Evolutionary conservation across 2,888 invertebrate species (phyloP).

Genomic region (Panopea generosa): DNA sequence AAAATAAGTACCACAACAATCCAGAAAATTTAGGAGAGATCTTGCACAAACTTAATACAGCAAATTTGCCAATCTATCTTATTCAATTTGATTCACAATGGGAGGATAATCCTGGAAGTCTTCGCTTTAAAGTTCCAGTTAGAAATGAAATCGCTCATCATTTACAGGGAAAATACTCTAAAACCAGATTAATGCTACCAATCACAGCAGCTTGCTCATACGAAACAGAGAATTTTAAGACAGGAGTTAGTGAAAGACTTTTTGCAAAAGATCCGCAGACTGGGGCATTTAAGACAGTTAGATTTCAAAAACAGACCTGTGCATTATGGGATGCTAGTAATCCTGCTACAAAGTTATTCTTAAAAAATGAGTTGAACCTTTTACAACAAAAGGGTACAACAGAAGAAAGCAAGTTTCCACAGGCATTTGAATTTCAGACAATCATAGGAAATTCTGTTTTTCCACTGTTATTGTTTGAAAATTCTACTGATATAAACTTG

Average conservation of each 20-base stretch:
- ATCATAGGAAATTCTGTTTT: conserved; percentile 37
- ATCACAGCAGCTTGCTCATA: conserved; percentile 64
- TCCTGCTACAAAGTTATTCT: conserved; percentile 49
- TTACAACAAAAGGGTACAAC: conserved; percentile 43
- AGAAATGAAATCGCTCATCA: conserved; percentile 41
- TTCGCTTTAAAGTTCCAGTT: conserved; percentile 83
- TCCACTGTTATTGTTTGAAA: conserved; percentile 73
- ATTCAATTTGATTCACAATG: conserved; percentile 92
- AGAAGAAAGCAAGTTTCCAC: conserved; percentile 47
- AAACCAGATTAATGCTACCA: conserved; percentile 61
- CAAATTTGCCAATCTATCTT: conserved; percentile 68
- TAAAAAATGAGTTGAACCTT: conserved; percentile 29
- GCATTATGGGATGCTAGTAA: conserved; percentile 96
- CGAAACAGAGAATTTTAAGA: conserved; percentile 88
- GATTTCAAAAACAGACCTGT: conserved; percentile 89
- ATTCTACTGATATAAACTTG: conserved; percentile 40
- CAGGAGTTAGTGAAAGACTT: conserved; percentile 88
- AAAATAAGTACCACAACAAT: conserved; percentile 36
- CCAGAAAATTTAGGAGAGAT: conserved; percentile 44
- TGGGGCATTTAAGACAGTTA: conserved; percentile 85
- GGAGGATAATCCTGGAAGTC: conserved; percentile 94
- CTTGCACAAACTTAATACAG: conserved; percentile 61
- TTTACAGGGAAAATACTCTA: conserved; percentile 51
- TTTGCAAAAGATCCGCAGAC: conserved; percentile 65
- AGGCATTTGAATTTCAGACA: conserved; percentile 57